Conservation (phyloP, 2,113 vertebrate genomes). For the Lepidothrix coronata region DNA sequence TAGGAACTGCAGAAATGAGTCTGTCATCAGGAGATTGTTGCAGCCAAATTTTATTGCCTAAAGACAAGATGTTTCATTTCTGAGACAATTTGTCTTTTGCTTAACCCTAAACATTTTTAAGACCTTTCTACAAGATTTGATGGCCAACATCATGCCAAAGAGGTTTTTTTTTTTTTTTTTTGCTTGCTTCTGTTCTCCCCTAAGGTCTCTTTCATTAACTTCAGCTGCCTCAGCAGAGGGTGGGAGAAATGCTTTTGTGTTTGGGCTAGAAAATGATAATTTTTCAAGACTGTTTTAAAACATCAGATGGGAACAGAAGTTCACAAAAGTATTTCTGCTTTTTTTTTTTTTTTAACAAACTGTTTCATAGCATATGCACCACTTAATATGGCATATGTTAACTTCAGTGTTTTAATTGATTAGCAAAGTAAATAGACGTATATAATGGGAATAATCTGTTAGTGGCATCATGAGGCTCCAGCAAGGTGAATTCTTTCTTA, state of each 20-base stretch:
- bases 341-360: conserved; percentile 52
- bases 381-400: conserved; percentile 74
- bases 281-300: conserved; percentile 69
- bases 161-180: not conserved
- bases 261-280: conserved; percentile 58
- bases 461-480: conserved; percentile 38
- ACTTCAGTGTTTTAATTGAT: conserved; percentile 75
- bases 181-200: not conserved
- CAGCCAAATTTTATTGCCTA: not conserved
- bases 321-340: conserved; percentile 58
- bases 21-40: not conserved
- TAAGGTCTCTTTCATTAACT: not conserved
- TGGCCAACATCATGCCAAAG: not conserved
- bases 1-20: not conserved
- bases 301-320: conserved; percentile 70
- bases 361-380: conserved; percentile 72
- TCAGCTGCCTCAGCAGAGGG: not conserved
- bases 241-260: conserved; percentile 47
- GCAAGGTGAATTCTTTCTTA: conserved; percentile 48
- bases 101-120: not conserved
- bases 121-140: not conserved
- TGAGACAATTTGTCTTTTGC: not conserved
- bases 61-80: conserved; percentile 19
- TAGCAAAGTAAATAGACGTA: conserved; percentile 67
- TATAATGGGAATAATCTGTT: conserved; percentile 67